Percentiles rank a stretch among this genome's conserved stretches.
phyloP scores from a whole-genome alignment of 2,797 vertebrate genomes.

The Trachurus trachurus region DNA sequence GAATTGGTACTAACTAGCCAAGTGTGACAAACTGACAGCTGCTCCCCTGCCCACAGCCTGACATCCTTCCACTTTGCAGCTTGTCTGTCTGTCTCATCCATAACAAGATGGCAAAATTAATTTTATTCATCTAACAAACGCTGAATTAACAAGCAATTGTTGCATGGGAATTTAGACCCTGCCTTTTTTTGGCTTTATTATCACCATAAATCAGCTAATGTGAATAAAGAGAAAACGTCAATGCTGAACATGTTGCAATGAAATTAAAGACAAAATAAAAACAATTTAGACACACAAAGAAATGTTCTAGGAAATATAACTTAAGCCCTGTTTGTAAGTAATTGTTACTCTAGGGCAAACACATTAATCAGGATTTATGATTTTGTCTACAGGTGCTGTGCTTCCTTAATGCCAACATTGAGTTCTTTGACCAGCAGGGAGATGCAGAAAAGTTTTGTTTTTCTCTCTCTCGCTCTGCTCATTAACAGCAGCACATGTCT shows the following conservation, averaged over 20 bases:
- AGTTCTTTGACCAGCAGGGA: conserved; percentile 4
- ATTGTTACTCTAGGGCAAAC: neutral
- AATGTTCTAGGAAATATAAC: neutral
- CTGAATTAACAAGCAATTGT: conserved; percentile 34
- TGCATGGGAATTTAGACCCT: neutral
- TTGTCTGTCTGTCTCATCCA: conserved; percentile 67
- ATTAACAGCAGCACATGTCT: conserved; percentile 24
- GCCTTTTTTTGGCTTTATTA: neutral
- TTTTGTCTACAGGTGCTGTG: neutral
- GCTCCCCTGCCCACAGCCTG: conserved; percentile 68
- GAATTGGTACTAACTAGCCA: conserved; percentile 71
- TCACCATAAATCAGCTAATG: conserved; percentile 15
- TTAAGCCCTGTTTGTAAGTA: neutral
- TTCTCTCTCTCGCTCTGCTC: neutral
- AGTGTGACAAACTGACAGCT: conserved; percentile 79
- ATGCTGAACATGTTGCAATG: neutral
- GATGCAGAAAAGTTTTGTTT: conserved; percentile 19
- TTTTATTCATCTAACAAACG: conserved; percentile 61
- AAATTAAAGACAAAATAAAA: neutral
- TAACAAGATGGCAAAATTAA: conserved; percentile 65
- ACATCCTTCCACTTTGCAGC: conserved; percentile 66
- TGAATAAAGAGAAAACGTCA: neutral
- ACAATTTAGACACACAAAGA: no score
- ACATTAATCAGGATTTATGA: neutral
- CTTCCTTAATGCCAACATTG: conserved; percentile 18